These are phyloP conservation scores for Acanthornis magna DNA, from an alignment of 2,797 vertebrate genomes.

Conservation along the genomic window DNA sequence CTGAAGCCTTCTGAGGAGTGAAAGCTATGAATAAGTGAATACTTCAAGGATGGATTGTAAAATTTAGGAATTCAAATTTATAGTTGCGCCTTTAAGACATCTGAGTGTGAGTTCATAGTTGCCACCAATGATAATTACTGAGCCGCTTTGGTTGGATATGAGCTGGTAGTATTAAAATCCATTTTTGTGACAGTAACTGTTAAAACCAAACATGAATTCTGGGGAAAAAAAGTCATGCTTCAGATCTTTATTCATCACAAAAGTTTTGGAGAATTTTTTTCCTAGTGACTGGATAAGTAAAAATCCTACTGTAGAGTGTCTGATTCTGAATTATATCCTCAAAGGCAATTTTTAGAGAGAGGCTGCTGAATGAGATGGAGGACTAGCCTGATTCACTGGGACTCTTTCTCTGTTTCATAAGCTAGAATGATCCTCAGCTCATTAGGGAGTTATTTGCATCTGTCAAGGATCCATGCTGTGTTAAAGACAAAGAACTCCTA, in stretches of 20 bases:
- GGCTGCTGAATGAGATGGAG: background rate
- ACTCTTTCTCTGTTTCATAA: background rate
- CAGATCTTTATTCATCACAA: background rate
- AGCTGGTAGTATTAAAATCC: background rate
- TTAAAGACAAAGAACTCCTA: background rate
- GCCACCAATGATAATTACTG: background rate
- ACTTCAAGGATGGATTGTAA: background rate
- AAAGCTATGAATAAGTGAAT: background rate
- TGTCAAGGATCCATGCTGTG: background rate
- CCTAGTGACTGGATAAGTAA: background rate
- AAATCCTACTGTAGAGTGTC: background rate
- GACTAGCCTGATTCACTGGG: background rate
- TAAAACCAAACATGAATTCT: background rate
- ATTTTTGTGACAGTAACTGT: background rate
- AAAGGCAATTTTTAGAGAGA: conserved; percentile 18
- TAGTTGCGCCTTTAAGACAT: background rate
- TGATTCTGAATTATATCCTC: background rate
- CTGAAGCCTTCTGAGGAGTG: background rate
- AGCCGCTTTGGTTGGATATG: background rate
- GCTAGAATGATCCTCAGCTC: background rate
- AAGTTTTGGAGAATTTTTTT: background rate
- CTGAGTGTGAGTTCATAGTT: background rate
- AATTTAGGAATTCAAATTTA: background rate
- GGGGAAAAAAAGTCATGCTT: background rate
- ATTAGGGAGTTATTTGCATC: conserved; percentile 19